Evolutionary conservation across 1,140 invertebrate species (phyloP).

Genomic region (Drosophila malerkotliana): DNA sequence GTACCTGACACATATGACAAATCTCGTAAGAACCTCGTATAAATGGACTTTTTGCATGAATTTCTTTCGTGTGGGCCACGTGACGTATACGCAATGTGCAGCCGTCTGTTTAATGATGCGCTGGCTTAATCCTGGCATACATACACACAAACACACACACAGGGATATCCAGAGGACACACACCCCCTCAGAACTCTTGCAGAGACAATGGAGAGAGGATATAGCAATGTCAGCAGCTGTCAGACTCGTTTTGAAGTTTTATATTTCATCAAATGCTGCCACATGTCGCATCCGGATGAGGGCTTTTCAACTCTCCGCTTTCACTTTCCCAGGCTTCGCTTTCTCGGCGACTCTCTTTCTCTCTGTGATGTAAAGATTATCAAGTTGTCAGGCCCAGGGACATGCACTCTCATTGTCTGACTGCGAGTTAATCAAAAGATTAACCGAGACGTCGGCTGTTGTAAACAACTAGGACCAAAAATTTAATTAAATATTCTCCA

Average conservation of each 20-base stretch:
- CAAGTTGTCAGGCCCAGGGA: slow-evolving; percentile 65
- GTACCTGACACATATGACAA: slow-evolving; percentile 29
- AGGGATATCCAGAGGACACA: not conserved
- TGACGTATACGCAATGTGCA: slow-evolving; percentile 70
- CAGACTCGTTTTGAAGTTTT: slow-evolving; percentile 63
- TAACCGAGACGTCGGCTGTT: slow-evolving; percentile 51
- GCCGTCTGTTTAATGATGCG: slow-evolving; percentile 53
- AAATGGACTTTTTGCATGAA: slow-evolving; percentile 17
- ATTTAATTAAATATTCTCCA: slow-evolving; percentile 68
- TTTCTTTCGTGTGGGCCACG: slow-evolving; percentile 28
- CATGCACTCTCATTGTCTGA: slow-evolving; percentile 57
- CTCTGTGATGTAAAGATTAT: slow-evolving; percentile 51
- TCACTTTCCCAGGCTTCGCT: not conserved
- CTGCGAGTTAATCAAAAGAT: slow-evolving; percentile 64
- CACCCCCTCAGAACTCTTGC: not conserved
- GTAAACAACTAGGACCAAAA: slow-evolving; percentile 45
- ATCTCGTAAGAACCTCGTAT: slow-evolving; percentile 33
- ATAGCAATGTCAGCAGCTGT: slow-evolving; percentile 63
- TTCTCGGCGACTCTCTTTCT: not conserved
- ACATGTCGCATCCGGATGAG: slow-evolving; percentile 58
- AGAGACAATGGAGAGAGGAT: slow-evolving; percentile 12
- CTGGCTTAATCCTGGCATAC: slow-evolving; percentile 36
- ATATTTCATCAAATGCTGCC: slow-evolving; percentile 71
- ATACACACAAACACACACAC: not conserved
- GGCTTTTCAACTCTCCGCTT: slow-evolving; percentile 11